These are phyloP conservation scores for Amphipoea oculea DNA, from an alignment of 2,888 invertebrate species.

Conservation along the genomic window DNA sequence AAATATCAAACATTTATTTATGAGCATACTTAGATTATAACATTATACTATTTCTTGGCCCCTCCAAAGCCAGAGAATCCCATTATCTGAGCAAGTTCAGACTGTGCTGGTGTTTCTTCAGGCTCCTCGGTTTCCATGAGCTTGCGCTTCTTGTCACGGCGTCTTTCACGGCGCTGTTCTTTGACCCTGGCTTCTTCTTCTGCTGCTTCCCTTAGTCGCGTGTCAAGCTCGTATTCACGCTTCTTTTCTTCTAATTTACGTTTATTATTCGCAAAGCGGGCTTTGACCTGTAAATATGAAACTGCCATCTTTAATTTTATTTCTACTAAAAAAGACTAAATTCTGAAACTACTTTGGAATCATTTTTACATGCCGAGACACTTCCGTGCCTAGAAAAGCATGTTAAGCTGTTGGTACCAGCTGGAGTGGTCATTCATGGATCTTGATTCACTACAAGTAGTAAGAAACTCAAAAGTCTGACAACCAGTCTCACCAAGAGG, in stretches of 20 bases:
- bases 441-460: too few species aligned
- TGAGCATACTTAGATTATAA: slow-evolving; percentile 21
- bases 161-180: slow-evolving; percentile 96
- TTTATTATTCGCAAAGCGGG: slow-evolving; percentile 97
- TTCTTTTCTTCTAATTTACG: slow-evolving; percentile 98
- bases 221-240: slow-evolving; percentile 98
- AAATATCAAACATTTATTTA: slow-evolving; percentile 55
- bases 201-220: slow-evolving; percentile 96
- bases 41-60: slow-evolving; percentile 92
- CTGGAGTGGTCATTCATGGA: too few species aligned
- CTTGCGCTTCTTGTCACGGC: slow-evolving; percentile 97
- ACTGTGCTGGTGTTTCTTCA: slow-evolving; percentile 89
- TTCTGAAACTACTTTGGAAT: neutral
- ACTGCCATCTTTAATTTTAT: neutral
- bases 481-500: too few species aligned
- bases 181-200: slow-evolving; percentile 99
- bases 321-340: neutral
- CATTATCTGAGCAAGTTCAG: slow-evolving; percentile 97
- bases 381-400: too few species aligned
- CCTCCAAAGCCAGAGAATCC: slow-evolving; percentile 98
- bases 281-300: slow-evolving; percentile 91
- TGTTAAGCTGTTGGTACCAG: too few species aligned
- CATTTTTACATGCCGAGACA: too few species aligned
- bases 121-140: slow-evolving; percentile 91
- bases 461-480: too few species aligned